phyloP scores from a whole-genome alignment of 2,888 invertebrate genomes.

The Eueremaeus valkanovi region DNA sequence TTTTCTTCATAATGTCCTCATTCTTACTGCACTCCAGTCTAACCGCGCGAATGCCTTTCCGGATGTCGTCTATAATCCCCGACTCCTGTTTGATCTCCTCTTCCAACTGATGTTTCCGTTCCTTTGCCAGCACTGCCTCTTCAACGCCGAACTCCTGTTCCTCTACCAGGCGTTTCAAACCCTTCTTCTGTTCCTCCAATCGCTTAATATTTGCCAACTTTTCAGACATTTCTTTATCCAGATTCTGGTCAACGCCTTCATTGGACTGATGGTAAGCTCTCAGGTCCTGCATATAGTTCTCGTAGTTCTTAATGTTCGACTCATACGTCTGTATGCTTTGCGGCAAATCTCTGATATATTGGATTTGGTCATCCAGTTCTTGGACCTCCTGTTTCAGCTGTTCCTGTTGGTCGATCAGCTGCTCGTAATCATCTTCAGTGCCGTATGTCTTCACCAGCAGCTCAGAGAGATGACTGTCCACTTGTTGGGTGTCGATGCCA shows the following conservation, averaged over 20 bases:
- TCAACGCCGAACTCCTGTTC: constrained; percentile 32
- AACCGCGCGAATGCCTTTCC: constrained; percentile 5
- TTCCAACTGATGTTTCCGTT: constrained; percentile 23
- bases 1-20: constrained; percentile 33
- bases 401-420: neutral
- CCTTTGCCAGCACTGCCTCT: constrained; percentile 17
- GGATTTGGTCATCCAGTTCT: constrained; percentile 27
- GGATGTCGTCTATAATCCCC: constrained; percentile 26
- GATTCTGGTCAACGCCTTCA: neutral
- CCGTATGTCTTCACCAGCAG: constrained; percentile 26
- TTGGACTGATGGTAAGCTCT: neutral
- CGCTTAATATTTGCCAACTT: neutral
- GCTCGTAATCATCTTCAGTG: constrained; percentile 28
- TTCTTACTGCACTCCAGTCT: constrained; percentile 16
- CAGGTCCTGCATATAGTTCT: neutral
- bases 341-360: constrained; percentile 15
- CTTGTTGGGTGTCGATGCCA: neutral
- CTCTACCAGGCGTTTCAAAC: neutral
- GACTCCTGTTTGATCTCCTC: constrained; percentile 29
- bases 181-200: neutral
- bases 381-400: neutral
- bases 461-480: neutral
- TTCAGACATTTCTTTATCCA: neutral
- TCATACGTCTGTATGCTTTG: constrained; percentile 5
- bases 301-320: neutral